Evolutionary conservation across 1,140 invertebrate species (phyloP), one percentile per base, ranked within the genome.

Genomic region (Cydia splendana): DNA sequence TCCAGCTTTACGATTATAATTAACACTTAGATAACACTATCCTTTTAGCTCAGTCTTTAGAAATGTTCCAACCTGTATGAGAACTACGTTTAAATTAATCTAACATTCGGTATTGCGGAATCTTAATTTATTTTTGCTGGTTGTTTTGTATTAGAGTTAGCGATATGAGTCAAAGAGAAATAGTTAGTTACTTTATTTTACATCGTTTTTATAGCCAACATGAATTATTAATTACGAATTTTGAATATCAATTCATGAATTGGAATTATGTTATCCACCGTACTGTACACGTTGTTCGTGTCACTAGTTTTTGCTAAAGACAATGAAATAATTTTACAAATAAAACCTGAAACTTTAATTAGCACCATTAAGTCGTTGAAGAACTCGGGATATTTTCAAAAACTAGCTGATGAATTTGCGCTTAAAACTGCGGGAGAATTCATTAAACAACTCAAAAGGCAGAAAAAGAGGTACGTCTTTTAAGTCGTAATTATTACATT

Each of bases 331-430:
- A 67, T 82, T 30, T 12, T 86, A 38, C 84, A 80, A 77, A 28
- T 88, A 4, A 76, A 81, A 65, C 76, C 85, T 13, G 79, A 82
- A 28, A 78, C 83, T 76, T 71, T 88, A 53, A 77, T 81, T 7
- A 74, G 80, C n/a, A 79, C 79, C 3, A 81, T 88, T 20, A 78
- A 77, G 24, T 79, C 82, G 7, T 62, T 86, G n/a, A 65, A 79
- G 2, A 75, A 76, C 15, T 73, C 82, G 3, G 80, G 80, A 34
- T 88, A 84, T 78, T 76, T 86, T 12, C 80, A 80, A 62, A 65
- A 79, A 24, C 69, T 88, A 28, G 82, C 84, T 12, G 74, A 84
- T 53, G 71, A 82, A 38, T 83, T 88, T 42, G 83, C 87, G 0
- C 45, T 77, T 2, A 85, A 84, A 51, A 82, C 83, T 0, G 85